Percentiles rank a stretch among this genome's conserved stretches.
Conservation (phyloP, 2,888 invertebrate species). For the Chloroclysta siterata region DNA sequence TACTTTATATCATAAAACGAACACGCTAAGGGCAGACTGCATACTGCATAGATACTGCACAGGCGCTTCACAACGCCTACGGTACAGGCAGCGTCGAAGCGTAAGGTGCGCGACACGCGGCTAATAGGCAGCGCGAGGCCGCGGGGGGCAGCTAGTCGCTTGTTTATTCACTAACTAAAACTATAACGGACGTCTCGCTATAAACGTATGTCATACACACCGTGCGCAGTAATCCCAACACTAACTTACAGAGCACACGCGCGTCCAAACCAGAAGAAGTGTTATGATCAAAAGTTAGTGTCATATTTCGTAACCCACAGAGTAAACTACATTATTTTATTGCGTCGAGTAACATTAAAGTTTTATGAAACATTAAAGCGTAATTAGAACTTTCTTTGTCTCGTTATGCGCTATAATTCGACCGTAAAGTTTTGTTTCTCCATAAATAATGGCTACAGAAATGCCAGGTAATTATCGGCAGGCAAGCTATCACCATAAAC, state of each 20-base stretch:
- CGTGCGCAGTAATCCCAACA: not conserved
- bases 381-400: conserved; percentile 32
- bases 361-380: conserved; percentile 27
- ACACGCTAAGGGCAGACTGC: not conserved
- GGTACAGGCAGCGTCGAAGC: not conserved
- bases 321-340: conserved; percentile 12
- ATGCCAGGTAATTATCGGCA: conserved; percentile 14
- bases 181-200: conserved; percentile 8
- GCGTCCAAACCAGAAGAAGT: not conserved
- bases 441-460: conserved; percentile 20
- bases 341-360: conserved; percentile 15
- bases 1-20: conserved; percentile 2
- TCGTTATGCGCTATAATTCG: conserved; percentile 23
- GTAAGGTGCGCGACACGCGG: not conserved
- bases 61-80: not conserved
- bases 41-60: too few species aligned
- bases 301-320: conserved; percentile 22
- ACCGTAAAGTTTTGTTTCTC: conserved; percentile 9
- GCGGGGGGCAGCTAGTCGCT: conserved; percentile 23
- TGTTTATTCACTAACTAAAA: conserved; percentile 27
- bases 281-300: conserved; percentile 13
- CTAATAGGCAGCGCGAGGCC: conserved; percentile 9
- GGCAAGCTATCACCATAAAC: conserved; percentile 12
- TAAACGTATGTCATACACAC: conserved; percentile 14
- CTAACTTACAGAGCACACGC: not conserved